phyloP scores from a whole-genome alignment of 1,140 invertebrate species.

The Lasioglossum baleicum region DNA sequence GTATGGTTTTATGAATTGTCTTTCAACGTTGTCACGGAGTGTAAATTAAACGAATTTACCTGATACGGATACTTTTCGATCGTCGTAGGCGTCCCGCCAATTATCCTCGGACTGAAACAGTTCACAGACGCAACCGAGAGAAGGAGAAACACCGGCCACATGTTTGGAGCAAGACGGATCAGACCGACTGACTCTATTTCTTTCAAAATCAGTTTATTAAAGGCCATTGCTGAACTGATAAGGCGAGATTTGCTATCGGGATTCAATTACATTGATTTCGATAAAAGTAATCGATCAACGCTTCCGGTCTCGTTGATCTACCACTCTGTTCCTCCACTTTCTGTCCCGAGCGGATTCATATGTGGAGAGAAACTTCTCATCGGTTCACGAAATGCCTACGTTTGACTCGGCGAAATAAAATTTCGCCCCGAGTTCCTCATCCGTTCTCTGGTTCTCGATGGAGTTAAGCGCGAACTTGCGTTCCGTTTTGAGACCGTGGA shows the following conservation, averaged over 20 bases:
- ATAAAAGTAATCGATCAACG: background rate
- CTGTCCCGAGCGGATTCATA: no score
- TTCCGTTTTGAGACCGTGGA: no score
- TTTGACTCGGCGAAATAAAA: no score
- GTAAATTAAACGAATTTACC: slow-evolving; percentile 26
- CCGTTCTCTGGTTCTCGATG: no score
- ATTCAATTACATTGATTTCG: background rate
- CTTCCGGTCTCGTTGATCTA: fast-evolving
- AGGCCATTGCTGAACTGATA: slow-evolving; percentile 28
- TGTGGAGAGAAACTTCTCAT: background rate
- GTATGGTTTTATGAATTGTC: no score
- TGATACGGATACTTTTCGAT: slow-evolving; percentile 54
- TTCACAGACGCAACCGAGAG: background rate
- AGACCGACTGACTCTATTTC: slow-evolving; percentile 5
- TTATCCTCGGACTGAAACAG: slow-evolving; percentile 18
- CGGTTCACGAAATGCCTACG: no score
- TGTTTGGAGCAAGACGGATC: background rate
- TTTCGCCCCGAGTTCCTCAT: no score
- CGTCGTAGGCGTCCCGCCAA: slow-evolving; percentile 26
- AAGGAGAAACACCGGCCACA: slow-evolving; percentile 30
- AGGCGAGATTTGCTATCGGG: slow-evolving; percentile 28
- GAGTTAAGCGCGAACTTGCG: no score
- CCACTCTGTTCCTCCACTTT: background rate
- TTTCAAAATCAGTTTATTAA: background rate
- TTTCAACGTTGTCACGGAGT: no score